phyloP scores from a whole-genome alignment of 2,797 vertebrate genomes.

The Tolypeutes matacus region DNA sequence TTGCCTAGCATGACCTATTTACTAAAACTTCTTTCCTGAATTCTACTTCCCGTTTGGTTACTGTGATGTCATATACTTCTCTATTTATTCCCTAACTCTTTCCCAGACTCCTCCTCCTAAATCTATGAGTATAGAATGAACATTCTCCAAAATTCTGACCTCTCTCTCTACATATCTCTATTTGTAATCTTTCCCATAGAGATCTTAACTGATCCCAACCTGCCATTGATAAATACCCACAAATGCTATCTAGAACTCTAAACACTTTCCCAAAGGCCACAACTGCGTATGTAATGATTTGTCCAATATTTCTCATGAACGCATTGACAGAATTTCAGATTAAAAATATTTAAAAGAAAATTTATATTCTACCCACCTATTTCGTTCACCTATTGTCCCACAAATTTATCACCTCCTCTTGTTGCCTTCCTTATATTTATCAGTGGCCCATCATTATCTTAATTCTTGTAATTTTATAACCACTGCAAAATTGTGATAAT shows the following conservation, averaged over 20 bases:
- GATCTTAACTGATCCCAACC: neutral
- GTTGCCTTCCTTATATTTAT: neutral
- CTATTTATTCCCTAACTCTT: neutral
- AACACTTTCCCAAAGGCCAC: neutral
- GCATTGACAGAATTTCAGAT: neutral
- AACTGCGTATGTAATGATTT: neutral
- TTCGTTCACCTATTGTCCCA: neutral
- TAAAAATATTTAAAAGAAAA: neutral
- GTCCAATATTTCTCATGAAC: neutral
- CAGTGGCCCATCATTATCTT: neutral
- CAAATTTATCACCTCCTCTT: neutral
- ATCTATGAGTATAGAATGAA: neutral
- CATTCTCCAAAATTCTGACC: neutral
- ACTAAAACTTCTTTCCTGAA: neutral
- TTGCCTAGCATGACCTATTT: neutral
- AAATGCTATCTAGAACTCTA: neutral
- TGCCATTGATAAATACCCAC: neutral
- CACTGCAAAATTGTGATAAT: neutral
- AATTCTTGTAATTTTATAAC: neutral
- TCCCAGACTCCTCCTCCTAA: neutral
- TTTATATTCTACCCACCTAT: neutral
- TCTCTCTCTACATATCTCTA: rapidly evolving
- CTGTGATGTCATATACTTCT: neutral
- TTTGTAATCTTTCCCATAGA: neutral
- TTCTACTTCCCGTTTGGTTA: neutral